Conservation (phyloP, 1,140 invertebrate genomes). For the Pinna nobilis region DNA sequence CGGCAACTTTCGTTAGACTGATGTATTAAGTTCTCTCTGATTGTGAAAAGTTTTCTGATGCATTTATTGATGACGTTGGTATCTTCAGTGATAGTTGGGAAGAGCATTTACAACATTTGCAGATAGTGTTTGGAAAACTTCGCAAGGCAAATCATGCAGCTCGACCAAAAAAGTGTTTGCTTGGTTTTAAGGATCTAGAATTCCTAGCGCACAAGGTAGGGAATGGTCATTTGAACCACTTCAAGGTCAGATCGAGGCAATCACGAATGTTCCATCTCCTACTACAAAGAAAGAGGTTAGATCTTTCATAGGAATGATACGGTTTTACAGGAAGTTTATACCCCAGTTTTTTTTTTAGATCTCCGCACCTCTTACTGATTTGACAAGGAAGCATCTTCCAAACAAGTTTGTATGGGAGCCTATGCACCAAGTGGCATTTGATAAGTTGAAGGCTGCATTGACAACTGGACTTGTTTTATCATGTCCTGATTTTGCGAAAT, state of each 20-base stretch:
- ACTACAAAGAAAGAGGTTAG: constrained; percentile 67
- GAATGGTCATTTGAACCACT: constrained; percentile 61
- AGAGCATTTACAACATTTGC: constrained; percentile 35
- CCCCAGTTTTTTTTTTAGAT: neutral
- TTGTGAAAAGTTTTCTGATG: constrained; percentile 9
- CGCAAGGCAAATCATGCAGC: constrained; percentile 30
- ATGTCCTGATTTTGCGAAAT: constrained; percentile 11
- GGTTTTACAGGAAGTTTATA: constrained; percentile 33
- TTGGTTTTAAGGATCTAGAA: constrained; percentile 41
- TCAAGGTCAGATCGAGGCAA: constrained; percentile 66
- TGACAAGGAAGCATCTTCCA: constrained; percentile 29
- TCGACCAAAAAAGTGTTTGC: constrained; percentile 43
- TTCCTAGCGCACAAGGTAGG: constrained; percentile 49
- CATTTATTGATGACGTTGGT: constrained; percentile 40
- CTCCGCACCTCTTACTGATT: constrained; percentile 56
- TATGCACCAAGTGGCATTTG: constrained; percentile 21
- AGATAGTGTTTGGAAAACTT: constrained; percentile 11
- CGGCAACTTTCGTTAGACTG: constrained; percentile 58
- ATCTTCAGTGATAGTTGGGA: constrained; percentile 29
- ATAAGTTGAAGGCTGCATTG: constrained; percentile 11
- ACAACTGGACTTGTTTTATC: constrained; percentile 33
- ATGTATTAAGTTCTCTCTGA: constrained; percentile 53
- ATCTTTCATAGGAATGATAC: constrained; percentile 42
- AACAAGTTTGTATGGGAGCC: constrained; percentile 9
- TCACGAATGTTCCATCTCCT: constrained; percentile 61